Evolutionary conservation across 1,140 invertebrate species (phyloP).

Genomic region (Ditylenchus dipsaci): DNA sequence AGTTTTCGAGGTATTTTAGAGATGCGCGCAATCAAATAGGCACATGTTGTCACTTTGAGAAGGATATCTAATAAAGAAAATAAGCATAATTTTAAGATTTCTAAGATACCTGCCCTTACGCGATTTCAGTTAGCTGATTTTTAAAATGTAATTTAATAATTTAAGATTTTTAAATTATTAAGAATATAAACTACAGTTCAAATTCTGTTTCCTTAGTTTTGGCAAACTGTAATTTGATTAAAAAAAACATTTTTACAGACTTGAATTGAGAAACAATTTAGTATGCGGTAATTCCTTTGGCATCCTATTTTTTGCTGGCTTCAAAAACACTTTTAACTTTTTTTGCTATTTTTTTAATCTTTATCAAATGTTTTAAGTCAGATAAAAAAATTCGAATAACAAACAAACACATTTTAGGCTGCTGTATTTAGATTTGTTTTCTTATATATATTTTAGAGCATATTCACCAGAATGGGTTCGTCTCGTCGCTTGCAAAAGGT

Average conservation of each 20-base stretch:
- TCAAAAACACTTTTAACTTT: not conserved
- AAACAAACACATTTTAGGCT: not conserved
- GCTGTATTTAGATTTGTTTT: not conserved
- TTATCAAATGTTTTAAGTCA: not conserved
- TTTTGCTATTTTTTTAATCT: not conserved
- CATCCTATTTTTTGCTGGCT: not conserved
- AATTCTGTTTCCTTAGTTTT: not conserved
- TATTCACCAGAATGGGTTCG: slow-evolving; percentile 23
- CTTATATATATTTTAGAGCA: not conserved
- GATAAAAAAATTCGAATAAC: too few species aligned
- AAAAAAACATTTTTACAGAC: not conserved
- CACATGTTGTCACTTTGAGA: too few species aligned
- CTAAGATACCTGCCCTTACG: too few species aligned
- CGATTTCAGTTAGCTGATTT: too few species aligned
- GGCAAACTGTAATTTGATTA: not conserved
- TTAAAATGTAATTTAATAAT: too few species aligned
- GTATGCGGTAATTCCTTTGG: not conserved
- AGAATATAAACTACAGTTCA: too few species aligned
- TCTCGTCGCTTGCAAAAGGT: slow-evolving; percentile 35
- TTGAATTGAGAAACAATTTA: not conserved
- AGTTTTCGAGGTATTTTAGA: too few species aligned
- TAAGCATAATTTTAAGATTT: too few species aligned
- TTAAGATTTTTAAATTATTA: too few species aligned
- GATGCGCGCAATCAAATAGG: too few species aligned
- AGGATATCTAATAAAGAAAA: too few species aligned